These are phyloP conservation scores for Odontesthes bonariensis DNA, from an alignment of 2,113 vertebrate species.

Conservation along the genomic window DNA sequence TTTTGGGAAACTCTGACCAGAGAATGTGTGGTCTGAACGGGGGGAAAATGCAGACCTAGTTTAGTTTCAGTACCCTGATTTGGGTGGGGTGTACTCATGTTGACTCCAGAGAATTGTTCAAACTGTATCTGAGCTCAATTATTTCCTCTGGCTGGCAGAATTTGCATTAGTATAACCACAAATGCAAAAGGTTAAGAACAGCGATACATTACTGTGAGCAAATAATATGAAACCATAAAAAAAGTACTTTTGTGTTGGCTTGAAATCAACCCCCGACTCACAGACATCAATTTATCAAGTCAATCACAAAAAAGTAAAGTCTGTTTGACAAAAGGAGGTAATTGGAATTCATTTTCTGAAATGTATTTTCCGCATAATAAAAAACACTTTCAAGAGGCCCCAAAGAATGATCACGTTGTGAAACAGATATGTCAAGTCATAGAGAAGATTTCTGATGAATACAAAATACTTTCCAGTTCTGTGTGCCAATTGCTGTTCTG, in stretches of 20 bases:
- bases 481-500: slow-evolving; percentile 8
- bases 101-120: not conserved
- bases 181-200: not conserved
- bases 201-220: not conserved
- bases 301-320: slow-evolving; percentile 18
- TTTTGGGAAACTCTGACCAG: not conserved
- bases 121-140: not conserved
- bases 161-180: too few relatives aligned
- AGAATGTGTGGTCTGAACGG: not conserved
- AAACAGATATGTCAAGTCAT: slow-evolving; percentile 24
- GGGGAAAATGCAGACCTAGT: not conserved
- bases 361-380: slow-evolving; percentile 9
- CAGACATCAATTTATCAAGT: slow-evolving; percentile 34
- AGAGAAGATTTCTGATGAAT: slow-evolving; percentile 22
- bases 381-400: not conserved
- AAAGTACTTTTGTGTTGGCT: slow-evolving; percentile 32
- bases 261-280: slow-evolving; percentile 46
- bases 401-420: not conserved
- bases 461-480: slow-evolving; percentile 9
- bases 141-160: not conserved
- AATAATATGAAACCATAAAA: slow-evolving; percentile 10
- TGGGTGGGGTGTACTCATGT: too few relatives aligned
- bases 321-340: not conserved
- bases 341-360: slow-evolving; percentile 4
- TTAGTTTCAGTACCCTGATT: not conserved